These are phyloP conservation scores for Halcyon badia DNA, from an alignment of 2,797 vertebrate species.

Conservation along the genomic window DNA sequence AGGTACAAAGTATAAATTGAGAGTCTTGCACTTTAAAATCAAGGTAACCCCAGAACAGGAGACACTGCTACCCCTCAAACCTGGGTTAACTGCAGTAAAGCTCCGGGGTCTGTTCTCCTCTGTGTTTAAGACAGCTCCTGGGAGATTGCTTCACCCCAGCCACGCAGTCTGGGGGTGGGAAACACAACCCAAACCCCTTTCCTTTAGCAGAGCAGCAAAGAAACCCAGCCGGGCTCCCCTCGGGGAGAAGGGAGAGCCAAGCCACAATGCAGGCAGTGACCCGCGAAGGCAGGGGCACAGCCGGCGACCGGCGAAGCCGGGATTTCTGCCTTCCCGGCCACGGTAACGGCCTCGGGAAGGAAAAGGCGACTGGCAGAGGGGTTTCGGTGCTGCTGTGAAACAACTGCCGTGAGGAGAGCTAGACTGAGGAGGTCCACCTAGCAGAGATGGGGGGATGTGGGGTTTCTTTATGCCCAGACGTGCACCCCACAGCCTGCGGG, in stretches of 20 bases:
- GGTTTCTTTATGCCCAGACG: not conserved
- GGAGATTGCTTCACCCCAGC: not conserved
- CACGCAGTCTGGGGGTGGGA: not conserved
- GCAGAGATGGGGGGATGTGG: not conserved
- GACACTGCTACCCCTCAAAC: not conserved
- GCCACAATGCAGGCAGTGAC: constrained; percentile 7
- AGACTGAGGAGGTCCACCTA: not conserved
- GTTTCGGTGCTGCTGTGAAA: not conserved
- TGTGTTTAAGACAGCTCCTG: not conserved
- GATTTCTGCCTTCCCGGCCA: not conserved
- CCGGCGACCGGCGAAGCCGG: not conserved
- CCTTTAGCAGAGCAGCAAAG: not conserved
- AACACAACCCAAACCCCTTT: not conserved
- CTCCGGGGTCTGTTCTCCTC: not conserved
- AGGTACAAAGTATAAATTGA: not conserved
- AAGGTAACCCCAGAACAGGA: not conserved
- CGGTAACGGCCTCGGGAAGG: not conserved
- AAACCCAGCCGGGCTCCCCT: not conserved
- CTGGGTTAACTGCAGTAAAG: not conserved
- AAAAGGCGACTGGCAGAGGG: not conserved
- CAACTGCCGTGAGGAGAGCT: not conserved
- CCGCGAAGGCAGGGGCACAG: constrained; percentile 1
- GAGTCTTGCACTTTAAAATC: not conserved
- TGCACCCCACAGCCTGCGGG: fast-evolving
- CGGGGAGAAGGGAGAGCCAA: not conserved